phyloP scores from a whole-genome alignment of 2,797 vertebrate species.

The Lagodon rhomboides region DNA sequence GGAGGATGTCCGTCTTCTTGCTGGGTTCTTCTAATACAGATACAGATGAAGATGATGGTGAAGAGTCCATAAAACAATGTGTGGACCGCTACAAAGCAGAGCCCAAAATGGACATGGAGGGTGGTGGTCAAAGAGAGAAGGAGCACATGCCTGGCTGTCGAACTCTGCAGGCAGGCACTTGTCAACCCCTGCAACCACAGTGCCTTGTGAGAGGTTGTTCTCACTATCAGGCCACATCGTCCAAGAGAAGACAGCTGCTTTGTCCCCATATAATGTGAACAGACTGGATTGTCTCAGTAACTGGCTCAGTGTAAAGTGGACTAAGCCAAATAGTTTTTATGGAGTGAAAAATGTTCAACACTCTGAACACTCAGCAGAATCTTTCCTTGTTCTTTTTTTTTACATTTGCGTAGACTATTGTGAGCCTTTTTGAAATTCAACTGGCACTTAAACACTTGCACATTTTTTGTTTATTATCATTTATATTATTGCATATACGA shows the following conservation, averaged over 20 bases:
- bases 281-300: not conserved
- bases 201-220: slow-evolving; percentile 33
- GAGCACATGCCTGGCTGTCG: slow-evolving; percentile 38
- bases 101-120: slow-evolving; percentile 45
- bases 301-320: not conserved
- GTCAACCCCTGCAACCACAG: slow-evolving; percentile 49
- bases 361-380: not conserved
- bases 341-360: not conserved
- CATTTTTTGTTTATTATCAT: not conserved
- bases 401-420: not conserved
- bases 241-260: not conserved
- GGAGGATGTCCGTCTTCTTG: slow-evolving; percentile 22
- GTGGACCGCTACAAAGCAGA: slow-evolving; percentile 58
- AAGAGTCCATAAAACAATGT: slow-evolving; percentile 45
- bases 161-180: slow-evolving; percentile 42
- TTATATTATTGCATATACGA: not conserved
- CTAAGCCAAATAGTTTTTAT: not conserved
- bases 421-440: no score
- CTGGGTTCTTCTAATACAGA: slow-evolving; percentile 45
- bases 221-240: slow-evolving; percentile 38
- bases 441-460: no score
- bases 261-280: not conserved
- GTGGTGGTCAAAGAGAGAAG: slow-evolving; percentile 49
- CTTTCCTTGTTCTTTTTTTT: not conserved
- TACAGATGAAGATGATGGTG: slow-evolving; percentile 31